phyloP scores from a whole-genome alignment of 2,113 vertebrate species.

The Sterrhoptilus dennistouni region DNA sequence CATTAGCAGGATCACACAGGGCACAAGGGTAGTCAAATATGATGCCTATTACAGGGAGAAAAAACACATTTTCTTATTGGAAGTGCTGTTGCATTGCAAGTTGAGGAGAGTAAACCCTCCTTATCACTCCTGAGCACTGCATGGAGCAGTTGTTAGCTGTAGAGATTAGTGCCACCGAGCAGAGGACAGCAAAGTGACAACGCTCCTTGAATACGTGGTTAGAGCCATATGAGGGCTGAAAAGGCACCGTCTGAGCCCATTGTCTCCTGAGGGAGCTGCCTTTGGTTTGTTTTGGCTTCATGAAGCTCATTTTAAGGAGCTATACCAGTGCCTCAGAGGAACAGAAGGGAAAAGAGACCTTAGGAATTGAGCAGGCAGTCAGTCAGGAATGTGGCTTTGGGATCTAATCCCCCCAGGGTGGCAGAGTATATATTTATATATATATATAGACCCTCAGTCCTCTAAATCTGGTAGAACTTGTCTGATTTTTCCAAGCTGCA shows the following conservation, averaged over 20 bases:
- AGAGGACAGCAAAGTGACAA: background rate
- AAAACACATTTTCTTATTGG: background rate
- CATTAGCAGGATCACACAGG: background rate
- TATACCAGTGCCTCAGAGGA: background rate
- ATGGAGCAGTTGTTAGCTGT: background rate
- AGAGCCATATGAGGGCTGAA: background rate
- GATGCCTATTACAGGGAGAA: background rate
- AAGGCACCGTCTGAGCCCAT: background rate
- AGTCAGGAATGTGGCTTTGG: background rate
- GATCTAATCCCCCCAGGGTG: background rate
- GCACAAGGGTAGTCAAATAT: background rate
- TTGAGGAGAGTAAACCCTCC: background rate
- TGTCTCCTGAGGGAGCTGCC: background rate
- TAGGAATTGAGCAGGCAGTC: background rate
- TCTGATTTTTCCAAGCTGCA: background rate
- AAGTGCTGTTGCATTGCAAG: background rate
- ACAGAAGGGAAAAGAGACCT: background rate
- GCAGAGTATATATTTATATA: background rate
- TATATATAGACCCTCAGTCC: background rate
- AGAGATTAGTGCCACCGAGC: background rate
- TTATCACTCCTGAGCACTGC: constrained; percentile 6
- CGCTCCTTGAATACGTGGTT: background rate
- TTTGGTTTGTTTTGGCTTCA: background rate
- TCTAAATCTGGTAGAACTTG: background rate
- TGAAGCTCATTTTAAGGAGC: background rate